Evolutionary conservation across 1,140 invertebrate genomes (phyloP).

Genomic region (Ylistrum balloti): DNA sequence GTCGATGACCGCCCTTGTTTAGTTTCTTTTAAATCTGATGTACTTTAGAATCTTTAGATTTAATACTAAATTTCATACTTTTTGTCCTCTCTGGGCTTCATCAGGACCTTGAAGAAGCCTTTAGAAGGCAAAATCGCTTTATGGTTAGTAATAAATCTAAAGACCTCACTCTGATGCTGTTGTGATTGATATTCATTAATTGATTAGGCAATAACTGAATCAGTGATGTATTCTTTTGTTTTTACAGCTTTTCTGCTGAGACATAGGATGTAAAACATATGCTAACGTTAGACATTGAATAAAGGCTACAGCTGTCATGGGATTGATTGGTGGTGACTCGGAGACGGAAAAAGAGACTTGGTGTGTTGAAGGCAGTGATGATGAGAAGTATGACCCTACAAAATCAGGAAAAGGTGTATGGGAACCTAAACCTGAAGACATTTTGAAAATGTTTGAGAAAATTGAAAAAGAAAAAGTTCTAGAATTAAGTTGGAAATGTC

Average conservation of each 20-base stretch:
- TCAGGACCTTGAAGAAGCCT: no score
- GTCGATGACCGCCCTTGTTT: no score
- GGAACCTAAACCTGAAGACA: slow-evolving; percentile 68
- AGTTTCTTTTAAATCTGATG: no score
- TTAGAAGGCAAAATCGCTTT: no score
- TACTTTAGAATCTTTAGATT: no score
- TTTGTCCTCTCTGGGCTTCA: no score
- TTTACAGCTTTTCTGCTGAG: background rate
- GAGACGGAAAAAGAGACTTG: slow-evolving; percentile 56
- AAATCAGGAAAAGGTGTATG: slow-evolving; percentile 61
- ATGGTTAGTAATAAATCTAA: no score
- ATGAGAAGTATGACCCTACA: slow-evolving; percentile 65
- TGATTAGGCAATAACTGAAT: no score
- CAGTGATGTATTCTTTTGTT: background rate
- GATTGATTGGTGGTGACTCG: background rate
- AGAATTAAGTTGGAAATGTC: slow-evolving; percentile 65
- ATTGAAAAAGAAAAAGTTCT: slow-evolving; percentile 65
- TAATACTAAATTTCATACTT: no score
- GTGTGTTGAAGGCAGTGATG: slow-evolving; percentile 64
- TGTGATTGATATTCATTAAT: no score
- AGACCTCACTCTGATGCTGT: no score
- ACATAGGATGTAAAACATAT: background rate
- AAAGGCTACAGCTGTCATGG: background rate
- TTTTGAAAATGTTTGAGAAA: slow-evolving; percentile 68
- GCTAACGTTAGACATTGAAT: background rate